Conservation (phyloP, 2,113 vertebrate species). For the Gallinago paraguaiae region DNA sequence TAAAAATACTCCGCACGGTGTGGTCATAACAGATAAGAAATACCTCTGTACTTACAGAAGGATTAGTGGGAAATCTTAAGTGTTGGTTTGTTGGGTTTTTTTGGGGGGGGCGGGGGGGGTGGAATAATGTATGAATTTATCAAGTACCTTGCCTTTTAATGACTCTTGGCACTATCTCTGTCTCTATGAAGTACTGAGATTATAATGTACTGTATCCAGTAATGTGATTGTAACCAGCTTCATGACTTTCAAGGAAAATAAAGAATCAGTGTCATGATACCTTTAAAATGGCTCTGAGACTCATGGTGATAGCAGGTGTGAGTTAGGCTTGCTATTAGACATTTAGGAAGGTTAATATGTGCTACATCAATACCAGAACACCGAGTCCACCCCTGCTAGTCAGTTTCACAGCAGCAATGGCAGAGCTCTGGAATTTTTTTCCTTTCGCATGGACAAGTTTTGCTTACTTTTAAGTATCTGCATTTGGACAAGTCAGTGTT, state of each 20-base stretch:
- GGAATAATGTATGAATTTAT: background rate
- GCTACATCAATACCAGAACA: background rate
- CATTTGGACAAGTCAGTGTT: background rate
- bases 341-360: background rate
- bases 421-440: background rate
- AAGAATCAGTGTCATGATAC: background rate
- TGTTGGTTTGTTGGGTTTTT: too few species aligned
- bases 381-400: background rate
- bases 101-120: too few species aligned
- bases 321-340: background rate
- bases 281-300: background rate
- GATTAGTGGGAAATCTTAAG: background rate
- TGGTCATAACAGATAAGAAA: background rate
- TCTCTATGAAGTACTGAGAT: background rate
- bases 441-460: background rate
- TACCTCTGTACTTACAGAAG: background rate
- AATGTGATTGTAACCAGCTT: background rate
- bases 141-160: background rate
- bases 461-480: background rate
- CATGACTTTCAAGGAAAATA: background rate
- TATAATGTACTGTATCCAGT: background rate
- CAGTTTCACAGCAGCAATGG: background rate
- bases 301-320: background rate
- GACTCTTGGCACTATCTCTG: background rate
- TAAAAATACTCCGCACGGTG: background rate